Percentiles rank a stretch among this genome's conserved stretches.
phyloP scores from a whole-genome alignment of 64 coral and sea anemone species.

The Catalaphyllia jardinei region DNA sequence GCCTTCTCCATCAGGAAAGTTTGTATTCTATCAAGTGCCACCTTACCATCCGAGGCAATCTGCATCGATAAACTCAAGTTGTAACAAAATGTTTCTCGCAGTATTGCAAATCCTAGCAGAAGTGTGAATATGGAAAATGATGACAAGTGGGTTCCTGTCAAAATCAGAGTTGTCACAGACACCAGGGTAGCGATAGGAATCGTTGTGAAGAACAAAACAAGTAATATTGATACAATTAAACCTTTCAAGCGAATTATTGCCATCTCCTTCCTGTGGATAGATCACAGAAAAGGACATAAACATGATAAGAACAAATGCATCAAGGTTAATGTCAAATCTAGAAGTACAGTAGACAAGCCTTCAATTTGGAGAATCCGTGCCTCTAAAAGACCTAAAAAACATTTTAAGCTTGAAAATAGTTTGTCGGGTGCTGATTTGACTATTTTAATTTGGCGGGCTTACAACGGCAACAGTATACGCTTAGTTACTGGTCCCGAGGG shows the following conservation, averaged over 20 bases:
- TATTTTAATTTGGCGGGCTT: too few species aligned
- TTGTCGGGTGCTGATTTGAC: too few species aligned
- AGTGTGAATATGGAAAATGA: constrained; percentile 28
- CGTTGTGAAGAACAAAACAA: background rate
- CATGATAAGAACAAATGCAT: too few species aligned
- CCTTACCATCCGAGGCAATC: background rate
- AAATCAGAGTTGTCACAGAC: background rate
- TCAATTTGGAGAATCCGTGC: too few species aligned
- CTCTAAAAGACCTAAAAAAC: too few species aligned
- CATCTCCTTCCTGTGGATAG: background rate
- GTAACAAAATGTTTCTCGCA: background rate
- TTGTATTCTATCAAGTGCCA: constrained; percentile 13
- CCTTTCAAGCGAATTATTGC: background rate
- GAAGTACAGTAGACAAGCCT: too few species aligned
- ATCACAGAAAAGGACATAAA: background rate
- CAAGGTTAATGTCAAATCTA: too few species aligned
- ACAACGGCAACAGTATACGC: too few species aligned
- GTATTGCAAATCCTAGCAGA: background rate
- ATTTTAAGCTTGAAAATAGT: too few species aligned
- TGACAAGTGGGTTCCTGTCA: constrained; percentile 6
- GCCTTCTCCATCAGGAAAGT: constrained; percentile 2
- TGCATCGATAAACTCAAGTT: background rate
- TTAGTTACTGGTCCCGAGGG: too few species aligned
- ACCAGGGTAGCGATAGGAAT: background rate
- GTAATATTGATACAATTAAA: background rate